phyloP scores from a whole-genome alignment of 1,140 invertebrate genomes.

The Macrocentrus cingulum region DNA sequence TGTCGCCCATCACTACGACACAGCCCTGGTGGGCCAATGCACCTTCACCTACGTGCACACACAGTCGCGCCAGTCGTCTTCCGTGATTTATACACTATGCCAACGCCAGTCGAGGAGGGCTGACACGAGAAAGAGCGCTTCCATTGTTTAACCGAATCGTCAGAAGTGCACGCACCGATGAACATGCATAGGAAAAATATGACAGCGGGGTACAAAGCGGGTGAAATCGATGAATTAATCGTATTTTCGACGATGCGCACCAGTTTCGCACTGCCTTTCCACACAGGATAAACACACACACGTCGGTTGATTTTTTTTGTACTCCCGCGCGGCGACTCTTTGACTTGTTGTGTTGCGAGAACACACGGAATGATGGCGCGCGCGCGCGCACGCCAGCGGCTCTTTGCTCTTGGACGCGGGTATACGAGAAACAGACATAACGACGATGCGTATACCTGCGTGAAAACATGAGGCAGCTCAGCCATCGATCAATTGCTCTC shows the following conservation, averaged over 20 bases:
- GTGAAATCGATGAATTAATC: background rate
- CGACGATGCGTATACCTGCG: constrained; percentile 21
- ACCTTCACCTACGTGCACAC: constrained; percentile 1
- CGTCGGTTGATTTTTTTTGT: constrained; percentile 4
- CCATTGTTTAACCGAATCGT: constrained; percentile 53
- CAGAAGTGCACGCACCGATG: constrained; percentile 23
- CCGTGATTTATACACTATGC: constrained; percentile 57
- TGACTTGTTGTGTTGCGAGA: too few relatives aligned
- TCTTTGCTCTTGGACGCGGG: too few relatives aligned
- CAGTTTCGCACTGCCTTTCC: background rate
- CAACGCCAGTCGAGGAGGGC: constrained; percentile 44
- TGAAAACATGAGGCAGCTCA: constrained; percentile 5
- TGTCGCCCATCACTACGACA: background rate
- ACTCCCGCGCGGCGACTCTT: background rate
- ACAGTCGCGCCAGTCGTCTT: constrained; percentile 41
- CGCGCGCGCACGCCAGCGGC: background rate
- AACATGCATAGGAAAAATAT: constrained; percentile 17
- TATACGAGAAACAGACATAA: background rate
- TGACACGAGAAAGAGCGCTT: constrained; percentile 40
- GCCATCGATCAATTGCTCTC: constrained; percentile 23
- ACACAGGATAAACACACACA: background rate
- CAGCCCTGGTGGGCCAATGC: background rate
- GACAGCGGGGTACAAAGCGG: too few relatives aligned
- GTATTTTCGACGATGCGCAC: background rate
- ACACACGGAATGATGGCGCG: too few relatives aligned